Evolutionary conservation across 2,888 invertebrate genomes (phyloP), one percentile per base, ranked within the genome.

Genomic region (Steinernema carpocapsae): DNA sequence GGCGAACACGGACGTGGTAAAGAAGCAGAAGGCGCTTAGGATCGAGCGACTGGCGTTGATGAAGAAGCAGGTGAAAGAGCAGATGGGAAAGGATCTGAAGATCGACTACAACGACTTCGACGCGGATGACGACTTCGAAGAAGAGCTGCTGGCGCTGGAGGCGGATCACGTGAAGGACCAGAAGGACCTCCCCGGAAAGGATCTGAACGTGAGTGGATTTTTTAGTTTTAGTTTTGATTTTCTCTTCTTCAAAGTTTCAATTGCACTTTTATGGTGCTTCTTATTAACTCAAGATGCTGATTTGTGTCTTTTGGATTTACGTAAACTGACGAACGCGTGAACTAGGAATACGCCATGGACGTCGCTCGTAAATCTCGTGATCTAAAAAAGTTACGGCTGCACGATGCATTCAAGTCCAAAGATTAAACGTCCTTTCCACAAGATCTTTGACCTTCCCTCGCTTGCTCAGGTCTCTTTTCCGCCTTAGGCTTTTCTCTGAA

Each of bases 11-110:
- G 88, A 88, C 78, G 88, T 88, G 24, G 84, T 85, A 43, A 84
- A 86, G 37, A 89, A 88, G 70, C 88, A 89, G 56, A 87, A 87
- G 42, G 88, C 88, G 19, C 85, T 91, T 70, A 82, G 90, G 10
- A 84, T 86, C 70, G 90, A 91, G 81, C 82, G 91, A 70, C 86
- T 90, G 26, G 80, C 86, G 17, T 84, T 91, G 51, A 90, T 91
- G 80, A 88, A 88, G 74, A 88, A 87, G 70, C 88, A 88, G 81
- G 87, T 89, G 14, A 82, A 87, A 59, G 84, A 87, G 26, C 84
- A 84, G 70, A 79, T 88, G 4, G 87, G 86, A 14, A 82, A 85
- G 24, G 85, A 78, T 72, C 79, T 85, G 72, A 83, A 86, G 32
- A 82, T 88, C 48, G 84, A 86, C 26, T 86, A 86, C 72, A 87